Evolutionary conservation across 1,140 invertebrate genomes (phyloP), one percentile per base, ranked within the genome.

Genomic region (Babylonia areolata): DNA sequence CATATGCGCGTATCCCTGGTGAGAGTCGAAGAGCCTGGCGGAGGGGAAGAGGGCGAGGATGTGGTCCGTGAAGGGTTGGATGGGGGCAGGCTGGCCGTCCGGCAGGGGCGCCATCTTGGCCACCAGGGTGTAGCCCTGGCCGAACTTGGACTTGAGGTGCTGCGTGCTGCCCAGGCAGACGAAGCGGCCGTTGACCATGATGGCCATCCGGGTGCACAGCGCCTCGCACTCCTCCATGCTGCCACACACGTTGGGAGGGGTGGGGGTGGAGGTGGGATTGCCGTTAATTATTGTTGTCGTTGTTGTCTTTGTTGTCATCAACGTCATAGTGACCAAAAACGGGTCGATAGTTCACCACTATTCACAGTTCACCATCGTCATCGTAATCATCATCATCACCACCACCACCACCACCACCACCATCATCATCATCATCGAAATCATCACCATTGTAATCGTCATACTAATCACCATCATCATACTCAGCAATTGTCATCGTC

Each of bases 1-100:
- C 85, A 94, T 93, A 87, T 94, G 90, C 40, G 96, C 93, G 86
- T 97, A 95, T 79, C 96, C 96, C 86, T 96, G 95, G 91, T 97
- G 96, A 33, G 96, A 95, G 92, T 97, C 97, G 88, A 96, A 97
- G 87, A 94, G 94, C 88, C 91, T 40, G 84, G 87, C 88, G 23
- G 81, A 78, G 15, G 90, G 90, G 85, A 92, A 92, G 31, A 69
- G 84, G 12, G 69, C 12, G 42, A 85, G 79, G 71, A 92, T 85
- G 81, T 85, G 91, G 23, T 84, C 54, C 54, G 89, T 85, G 0
- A 93, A 28, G 12, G 87, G 84, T 28, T 88, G 28, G 9, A 85
- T 73, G 12, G 90, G 69, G 6, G 87, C 39, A 0, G 73, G 54
- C 35, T 58, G 35, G 0, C 86, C 86, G 6, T 71, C 79, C 86